Percentiles rank a stretch among this genome's conserved stretches.
These are phyloP conservation scores for Peromyscus polionotus DNA, from an alignment of 2,113 vertebrate genomes.

Conservation along the genomic window DNA sequence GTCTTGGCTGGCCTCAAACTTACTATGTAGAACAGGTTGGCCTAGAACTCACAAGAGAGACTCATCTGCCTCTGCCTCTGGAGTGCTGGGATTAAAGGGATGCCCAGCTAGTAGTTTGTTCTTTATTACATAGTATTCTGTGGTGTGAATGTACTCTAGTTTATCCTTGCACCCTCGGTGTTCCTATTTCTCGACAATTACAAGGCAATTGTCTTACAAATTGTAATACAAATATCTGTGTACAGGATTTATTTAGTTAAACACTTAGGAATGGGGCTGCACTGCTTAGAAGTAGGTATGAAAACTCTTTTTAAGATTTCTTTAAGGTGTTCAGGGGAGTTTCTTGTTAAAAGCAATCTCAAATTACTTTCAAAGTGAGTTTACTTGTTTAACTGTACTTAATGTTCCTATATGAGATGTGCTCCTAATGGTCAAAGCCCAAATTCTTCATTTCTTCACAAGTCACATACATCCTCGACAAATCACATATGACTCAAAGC, in stretches of 20 bases:
- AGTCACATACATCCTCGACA: background rate
- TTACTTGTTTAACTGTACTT: background rate
- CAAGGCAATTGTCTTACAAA: background rate
- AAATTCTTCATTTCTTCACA: slow-evolving; percentile 3
- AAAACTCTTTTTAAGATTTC: background rate
- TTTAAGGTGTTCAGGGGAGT: background rate
- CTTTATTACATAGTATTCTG: background rate
- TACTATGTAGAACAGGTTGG: background rate
- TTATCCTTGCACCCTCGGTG: background rate
- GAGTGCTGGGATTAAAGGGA: background rate
- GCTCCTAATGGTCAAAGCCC: background rate
- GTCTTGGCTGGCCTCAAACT: background rate
- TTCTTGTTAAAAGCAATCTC: slow-evolving; percentile 10
- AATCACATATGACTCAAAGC: background rate
- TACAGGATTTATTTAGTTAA: background rate
- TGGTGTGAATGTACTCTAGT: background rate
- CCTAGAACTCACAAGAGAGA: background rate
- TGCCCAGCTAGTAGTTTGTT: background rate
- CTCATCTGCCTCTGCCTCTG: background rate
- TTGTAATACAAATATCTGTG: background rate
- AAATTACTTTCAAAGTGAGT: slow-evolving; percentile 33
- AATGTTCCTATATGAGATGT: background rate
- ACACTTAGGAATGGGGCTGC: background rate
- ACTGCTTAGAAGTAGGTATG: background rate
- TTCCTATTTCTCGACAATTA: background rate